Conservation (phyloP, 2,113 vertebrate genomes). For the Typhlomys cinereus region DNA sequence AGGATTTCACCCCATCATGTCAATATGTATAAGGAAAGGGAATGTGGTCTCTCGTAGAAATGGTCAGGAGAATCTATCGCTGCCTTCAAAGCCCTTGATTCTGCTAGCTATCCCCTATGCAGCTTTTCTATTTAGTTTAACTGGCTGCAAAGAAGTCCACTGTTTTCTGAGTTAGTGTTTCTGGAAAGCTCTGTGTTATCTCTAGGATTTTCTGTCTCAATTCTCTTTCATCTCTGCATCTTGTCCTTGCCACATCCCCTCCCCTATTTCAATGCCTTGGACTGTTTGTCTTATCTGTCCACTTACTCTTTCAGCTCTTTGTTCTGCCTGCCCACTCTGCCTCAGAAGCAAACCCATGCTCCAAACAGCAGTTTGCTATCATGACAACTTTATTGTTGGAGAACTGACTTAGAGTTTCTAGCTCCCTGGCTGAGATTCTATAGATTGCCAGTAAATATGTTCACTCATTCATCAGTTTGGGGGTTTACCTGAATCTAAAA, state of each 20-base stretch:
- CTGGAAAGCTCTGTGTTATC: constrained; percentile 24
- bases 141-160: background rate
- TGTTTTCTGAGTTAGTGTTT: background rate
- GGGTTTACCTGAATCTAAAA: constrained; percentile 19
- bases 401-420: background rate
- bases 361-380: background rate
- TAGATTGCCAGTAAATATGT: background rate
- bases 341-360: constrained; percentile 22
- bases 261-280: background rate
- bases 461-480: background rate
- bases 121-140: background rate
- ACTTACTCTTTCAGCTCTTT: background rate
- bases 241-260: background rate
- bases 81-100: constrained; percentile 37
- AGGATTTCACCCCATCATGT: background rate
- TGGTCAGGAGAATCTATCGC: background rate
- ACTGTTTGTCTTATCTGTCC: background rate
- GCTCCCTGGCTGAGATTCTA: background rate
- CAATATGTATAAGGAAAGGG: background rate
- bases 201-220: constrained; percentile 12
- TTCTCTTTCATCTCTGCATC: background rate
- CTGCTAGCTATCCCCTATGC: background rate
- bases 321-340: background rate
- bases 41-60: background rate
- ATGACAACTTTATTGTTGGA: constrained; percentile 6